Base-by-base conservation (phyloP, 2,113 vertebrate species). In the Pedetes capensis region DNA sequence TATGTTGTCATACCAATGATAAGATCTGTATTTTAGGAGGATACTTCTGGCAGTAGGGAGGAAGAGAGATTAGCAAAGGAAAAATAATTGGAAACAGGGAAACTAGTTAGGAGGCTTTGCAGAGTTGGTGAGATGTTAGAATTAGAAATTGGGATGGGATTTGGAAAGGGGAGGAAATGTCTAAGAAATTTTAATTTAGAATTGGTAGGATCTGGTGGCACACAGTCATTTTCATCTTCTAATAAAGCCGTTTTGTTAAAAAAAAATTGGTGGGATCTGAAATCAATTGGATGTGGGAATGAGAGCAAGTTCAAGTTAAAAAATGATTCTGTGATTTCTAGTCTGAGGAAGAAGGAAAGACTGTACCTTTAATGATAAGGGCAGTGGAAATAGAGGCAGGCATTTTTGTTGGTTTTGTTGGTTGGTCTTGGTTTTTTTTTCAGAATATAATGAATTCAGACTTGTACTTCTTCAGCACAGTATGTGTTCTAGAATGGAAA, bases 1-100 rank as follows among this genome's bases (percentile, higher is more conserved):
- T 53, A 25, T n/a, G 17, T 85, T 51, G 20, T 84, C 71, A 39
- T 85, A 61, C 32, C 7, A 14, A 17, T 27, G 32, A 64, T 63
- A 61, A 94, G 42, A 94, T 89, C 64, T 96, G n/a, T 64, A 12
- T 79, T 86, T 74, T 66, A 12, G 34, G 42, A 87, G 16, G 32
- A 61, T 37, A 47, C 47, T 14, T 66, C 3, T 61, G 64, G n/a
- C 51, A 63, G 9, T 53, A 76, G 25, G 39, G 22, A 69, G 32
- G 72, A 83, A 51, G 42, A 64, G 72, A 42, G 42, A 53, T 63
- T 55, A 53, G 29, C 53, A 63, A 76, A 90, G n/a, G 39, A 83
- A 53, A 95, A 75, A 39, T 39, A 72, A 66, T 49, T 34, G 88
- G 51, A 72, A 80, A 57, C 7, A 64, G 37, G 34, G 66, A 74